Base-by-base conservation (phyloP, 1,140 invertebrate genomes). In the Oncopodura yosiiana region DNA sequence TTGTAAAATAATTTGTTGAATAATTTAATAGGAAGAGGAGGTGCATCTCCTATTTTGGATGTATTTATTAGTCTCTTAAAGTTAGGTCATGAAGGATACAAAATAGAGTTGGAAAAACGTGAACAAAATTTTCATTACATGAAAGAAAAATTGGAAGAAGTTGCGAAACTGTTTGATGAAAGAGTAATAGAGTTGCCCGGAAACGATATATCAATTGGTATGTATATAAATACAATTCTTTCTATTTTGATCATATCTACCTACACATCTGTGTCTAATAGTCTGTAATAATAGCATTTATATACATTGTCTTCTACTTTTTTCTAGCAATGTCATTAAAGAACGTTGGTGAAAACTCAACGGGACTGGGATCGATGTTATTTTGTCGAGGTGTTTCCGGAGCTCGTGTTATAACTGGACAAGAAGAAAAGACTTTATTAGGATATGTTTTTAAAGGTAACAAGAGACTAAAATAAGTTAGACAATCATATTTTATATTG, bases 51-150 rank as follows among this genome's bases (percentile, higher is more conserved):
- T 42, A 75, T 79, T 0, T 73, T 86, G 62, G 87, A 91, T 70
- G 74, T 87, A 1, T 82, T 90, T 66, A 87, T 91, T 65, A 91
- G 87, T 1, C 67, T 91, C 12, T 68, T 91, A 18, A 80, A 80
- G 12, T 69, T 90, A 54, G 87, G 87, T 3, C 74, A 76, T 52
- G 73, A 74, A 44, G 81, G 81, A 6, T 88, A 83, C 65, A 76
- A 77, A 62, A 70, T 78, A 45, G 67, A 86, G 4, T 71, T 84
- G 4, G 67, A 75, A 24, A 73, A 84, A 53, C 71, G 86, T 18
- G 80, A 81, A 62, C 71, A 78, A 71, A 77, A 63, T 26, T 66
- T 38, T 39, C 24, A 54, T 29, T 49, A 53, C 43, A 48, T 65
- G 3, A 61, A 62, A 46, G 41, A 38, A 3, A 56, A 69, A 51